phyloP scores from a whole-genome alignment of 2,797 vertebrate species.

The Tragopan temminckii region DNA sequence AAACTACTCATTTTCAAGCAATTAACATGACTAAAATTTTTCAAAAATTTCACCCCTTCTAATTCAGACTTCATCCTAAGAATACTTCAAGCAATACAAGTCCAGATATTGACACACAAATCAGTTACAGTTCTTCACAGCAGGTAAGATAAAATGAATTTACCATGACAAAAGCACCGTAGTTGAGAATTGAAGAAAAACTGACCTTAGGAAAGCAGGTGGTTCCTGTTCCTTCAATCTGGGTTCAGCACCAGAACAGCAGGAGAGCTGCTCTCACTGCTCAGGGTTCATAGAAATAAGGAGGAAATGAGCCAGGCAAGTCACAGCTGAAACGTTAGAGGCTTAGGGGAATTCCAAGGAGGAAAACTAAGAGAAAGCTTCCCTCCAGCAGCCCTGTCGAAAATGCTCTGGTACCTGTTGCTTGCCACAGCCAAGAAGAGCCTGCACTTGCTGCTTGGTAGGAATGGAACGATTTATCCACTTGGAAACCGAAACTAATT shows the following conservation, averaged over 20 bases:
- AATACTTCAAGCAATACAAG: neutral
- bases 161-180: neutral
- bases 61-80: neutral
- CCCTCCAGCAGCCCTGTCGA: neutral
- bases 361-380: constrained; percentile 15
- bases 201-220: constrained; percentile 7
- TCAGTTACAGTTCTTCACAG: neutral
- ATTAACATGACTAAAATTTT: neutral
- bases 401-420: neutral
- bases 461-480: neutral
- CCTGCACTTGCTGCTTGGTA: neutral
- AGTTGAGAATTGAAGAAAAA: constrained; percentile 15
- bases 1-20: neutral
- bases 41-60: neutral
- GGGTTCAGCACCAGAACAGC: neutral
- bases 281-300: constrained; percentile 23
- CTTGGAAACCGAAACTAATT: neutral
- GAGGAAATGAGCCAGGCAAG: neutral
- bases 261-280: neutral
- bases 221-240: neutral
- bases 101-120: neutral
- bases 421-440: neutral
- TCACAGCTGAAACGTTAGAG: neutral
- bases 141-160: neutral
- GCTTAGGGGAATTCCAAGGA: constrained; percentile 49